Conservation (phyloP, 1,140 invertebrate genomes). For the Danaus melanippus region DNA sequence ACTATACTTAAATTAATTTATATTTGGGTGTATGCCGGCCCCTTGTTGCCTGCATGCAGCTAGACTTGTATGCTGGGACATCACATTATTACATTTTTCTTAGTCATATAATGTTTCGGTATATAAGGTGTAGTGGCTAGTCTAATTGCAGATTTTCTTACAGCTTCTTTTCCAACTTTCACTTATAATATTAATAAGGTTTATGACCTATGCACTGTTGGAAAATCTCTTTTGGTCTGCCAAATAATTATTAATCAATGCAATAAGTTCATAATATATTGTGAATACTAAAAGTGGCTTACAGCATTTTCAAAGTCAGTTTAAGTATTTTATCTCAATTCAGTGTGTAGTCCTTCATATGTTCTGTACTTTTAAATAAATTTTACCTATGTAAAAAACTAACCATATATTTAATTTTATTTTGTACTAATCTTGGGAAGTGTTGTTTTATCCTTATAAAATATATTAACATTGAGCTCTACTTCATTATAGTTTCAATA, state of each 20-base stretch:
- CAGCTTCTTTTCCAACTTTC: constrained; percentile 70
- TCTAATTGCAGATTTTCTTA: constrained; percentile 72
- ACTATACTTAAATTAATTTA: constrained; percentile 69
- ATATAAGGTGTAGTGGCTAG: constrained; percentile 70
- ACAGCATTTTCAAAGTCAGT: constrained; percentile 67
- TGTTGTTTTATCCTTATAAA: constrained; percentile 74
- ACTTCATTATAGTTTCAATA: constrained; percentile 70
- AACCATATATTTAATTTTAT: constrained; percentile 74
- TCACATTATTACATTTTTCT: constrained; percentile 61
- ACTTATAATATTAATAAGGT: constrained; percentile 64
- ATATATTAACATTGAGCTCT: constrained; percentile 74
- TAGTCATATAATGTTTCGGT: constrained; percentile 67
- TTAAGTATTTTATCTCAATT: constrained; percentile 72
- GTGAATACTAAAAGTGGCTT: constrained; percentile 70
- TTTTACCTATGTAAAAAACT: constrained; percentile 73
- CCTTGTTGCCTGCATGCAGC: constrained; percentile 62
- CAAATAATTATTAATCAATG: constrained; percentile 66
- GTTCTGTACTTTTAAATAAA: constrained; percentile 73
- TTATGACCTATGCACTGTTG: constrained; percentile 68
- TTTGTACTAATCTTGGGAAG: constrained; percentile 74
- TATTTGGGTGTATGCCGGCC: constrained; percentile 69
- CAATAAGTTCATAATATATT: constrained; percentile 61
- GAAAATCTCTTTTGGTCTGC: constrained; percentile 72
- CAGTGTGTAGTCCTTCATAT: constrained; percentile 71
- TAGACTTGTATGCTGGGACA: constrained; percentile 69